Evolutionary conservation across 2,797 vertebrate species (phyloP).

Genomic region (Notolepis coatsorum): DNA sequence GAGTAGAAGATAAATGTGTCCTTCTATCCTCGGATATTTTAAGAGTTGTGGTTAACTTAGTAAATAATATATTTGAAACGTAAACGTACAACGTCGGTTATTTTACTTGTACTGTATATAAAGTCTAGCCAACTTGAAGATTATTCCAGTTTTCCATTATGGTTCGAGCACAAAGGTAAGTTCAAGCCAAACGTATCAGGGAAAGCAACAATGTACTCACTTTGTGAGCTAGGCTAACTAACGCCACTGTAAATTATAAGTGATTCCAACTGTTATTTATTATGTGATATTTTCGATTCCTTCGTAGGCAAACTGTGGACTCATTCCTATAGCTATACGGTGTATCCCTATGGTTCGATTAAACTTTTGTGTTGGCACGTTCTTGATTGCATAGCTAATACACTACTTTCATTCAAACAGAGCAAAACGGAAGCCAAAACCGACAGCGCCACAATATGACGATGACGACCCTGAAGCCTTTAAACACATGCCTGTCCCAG

Average conservation of each 20-base stretch:
- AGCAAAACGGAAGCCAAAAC: conserved; percentile 47
- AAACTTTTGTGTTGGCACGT: no score
- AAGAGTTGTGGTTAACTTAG: not conserved
- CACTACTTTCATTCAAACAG: conserved; percentile 44
- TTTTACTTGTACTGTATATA: accelerated
- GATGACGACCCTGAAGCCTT: conserved; percentile 77
- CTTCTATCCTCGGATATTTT: not conserved
- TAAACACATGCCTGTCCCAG: conserved; percentile 69
- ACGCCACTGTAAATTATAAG: no score
- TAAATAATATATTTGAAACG: not conserved
- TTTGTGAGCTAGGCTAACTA: no score
- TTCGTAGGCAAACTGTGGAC: no score
- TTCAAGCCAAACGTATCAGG: no score
- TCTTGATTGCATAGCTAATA: accelerated
- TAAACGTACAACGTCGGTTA: not conserved
- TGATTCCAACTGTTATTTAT: no score
- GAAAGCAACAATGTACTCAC: no score
- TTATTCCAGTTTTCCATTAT: conserved; percentile 50
- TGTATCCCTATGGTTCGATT: no score
- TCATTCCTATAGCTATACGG: no score
- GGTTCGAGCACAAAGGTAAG: conserved; percentile 77
- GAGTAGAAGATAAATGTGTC: not conserved
- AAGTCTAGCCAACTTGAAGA: no score
- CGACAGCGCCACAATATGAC: conserved; percentile 57
- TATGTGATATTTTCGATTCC: no score